These are phyloP conservation scores for Mesochorus sp. DNA, from an alignment of 2,888 invertebrate species.

Conservation along the genomic window DNA sequence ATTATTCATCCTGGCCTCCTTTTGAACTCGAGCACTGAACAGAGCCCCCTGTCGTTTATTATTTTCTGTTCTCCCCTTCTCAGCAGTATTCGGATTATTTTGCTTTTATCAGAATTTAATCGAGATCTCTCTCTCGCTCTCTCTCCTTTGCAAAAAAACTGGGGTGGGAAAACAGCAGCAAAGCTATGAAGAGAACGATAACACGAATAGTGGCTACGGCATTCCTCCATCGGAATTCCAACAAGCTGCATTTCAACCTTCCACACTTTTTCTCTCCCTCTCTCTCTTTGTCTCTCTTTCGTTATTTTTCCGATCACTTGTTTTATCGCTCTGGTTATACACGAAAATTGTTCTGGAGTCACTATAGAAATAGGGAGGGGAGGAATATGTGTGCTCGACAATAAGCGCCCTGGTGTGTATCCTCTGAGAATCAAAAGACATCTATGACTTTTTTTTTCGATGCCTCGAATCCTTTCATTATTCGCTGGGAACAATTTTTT, in stretches of 20 bases:
- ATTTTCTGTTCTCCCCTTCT: background rate
- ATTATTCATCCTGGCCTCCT: background rate
- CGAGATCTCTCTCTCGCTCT: no score
- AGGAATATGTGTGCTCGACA: no score
- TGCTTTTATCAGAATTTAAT: constrained; percentile 40
- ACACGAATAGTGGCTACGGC: constrained; percentile 23
- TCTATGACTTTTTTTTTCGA: no score
- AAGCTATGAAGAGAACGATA: constrained; percentile 51
- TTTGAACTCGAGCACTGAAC: background rate
- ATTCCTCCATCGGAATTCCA: constrained; percentile 55
- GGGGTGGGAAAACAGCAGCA: constrained; percentile 29
- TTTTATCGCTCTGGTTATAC: constrained; percentile 39
- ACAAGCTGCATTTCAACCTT: constrained; percentile 38
- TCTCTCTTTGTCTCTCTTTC: no score
- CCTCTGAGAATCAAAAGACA: no score
- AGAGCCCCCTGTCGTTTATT: background rate
- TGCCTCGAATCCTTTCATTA: no score
- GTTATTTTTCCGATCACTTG: constrained; percentile 54
- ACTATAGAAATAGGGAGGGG: background rate
- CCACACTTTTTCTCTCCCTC: no score
- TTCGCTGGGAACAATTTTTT: no score
- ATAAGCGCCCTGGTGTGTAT: background rate
- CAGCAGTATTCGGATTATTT: background rate
- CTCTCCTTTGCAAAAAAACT: background rate
- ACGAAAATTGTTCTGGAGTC: constrained; percentile 50